Base-by-base conservation (phyloP, 2,113 vertebrate genomes). In the Malurus elegans region DNA sequence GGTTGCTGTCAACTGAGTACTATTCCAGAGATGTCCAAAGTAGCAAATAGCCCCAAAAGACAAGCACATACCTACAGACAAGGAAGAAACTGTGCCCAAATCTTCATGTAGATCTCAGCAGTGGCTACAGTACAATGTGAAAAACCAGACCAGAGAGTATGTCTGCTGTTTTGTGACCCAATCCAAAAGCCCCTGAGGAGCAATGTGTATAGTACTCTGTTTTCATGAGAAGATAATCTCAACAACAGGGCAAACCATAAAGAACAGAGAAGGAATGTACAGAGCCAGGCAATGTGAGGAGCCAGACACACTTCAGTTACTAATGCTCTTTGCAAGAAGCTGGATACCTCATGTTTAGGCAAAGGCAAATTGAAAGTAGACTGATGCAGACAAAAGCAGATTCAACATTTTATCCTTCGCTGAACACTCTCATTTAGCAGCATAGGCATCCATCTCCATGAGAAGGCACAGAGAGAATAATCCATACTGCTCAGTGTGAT, bases 11-110 rank as follows among this genome's bases (percentile, higher is more conserved):
- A 74, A 4, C 1, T 74, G 32, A 64, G 9, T 66, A 42, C 66
- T 64, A 21, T 67, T 87, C 31, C 64, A 91, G 42, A 53, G 42
- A 26, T 6, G 5, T 60, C 19, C 38, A 61, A 76, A 72, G 24
- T 25, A 74, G 34, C 31, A 82, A 79, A 69, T 20, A 79, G 8
- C 53, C 31, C 36, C 28, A 10, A 45, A 87, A 81, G 42, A 61
- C 21, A 73, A 78, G 6, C 1, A 1, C 0, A 0, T 61, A 28
- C 45, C 51, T 74, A 79, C 78, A 62, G 44, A 56, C 19, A 12
- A 64, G 23, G 48, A 61, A 40, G 58, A 76, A 75, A 21, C 10
- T 34, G 5, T 45, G 34, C 48, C 32, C 24, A 58, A 44, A 18
- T 51, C 65, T 67, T 75, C 66, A 26, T 24, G 40, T 15, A n/a